Evolutionary conservation across 2,888 invertebrate species (phyloP), one percentile per base, ranked within the genome.

Genomic region (Ochlodes sylvanus): DNA sequence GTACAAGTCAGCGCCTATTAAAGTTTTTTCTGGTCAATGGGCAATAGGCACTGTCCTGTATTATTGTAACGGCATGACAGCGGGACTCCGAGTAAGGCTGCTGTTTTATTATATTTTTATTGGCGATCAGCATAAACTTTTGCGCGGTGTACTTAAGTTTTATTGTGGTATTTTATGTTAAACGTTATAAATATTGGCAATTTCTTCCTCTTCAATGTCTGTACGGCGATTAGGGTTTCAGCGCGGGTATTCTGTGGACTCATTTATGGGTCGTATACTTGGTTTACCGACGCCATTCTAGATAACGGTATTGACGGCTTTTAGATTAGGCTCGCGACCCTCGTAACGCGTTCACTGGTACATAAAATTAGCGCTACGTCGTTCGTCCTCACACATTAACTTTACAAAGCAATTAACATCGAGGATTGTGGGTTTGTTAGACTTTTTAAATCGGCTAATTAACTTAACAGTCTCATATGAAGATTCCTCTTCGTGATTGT

Each of bases 241-340:
- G 77, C 80, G 80, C 70, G 73, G 79, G 79, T 81, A 77, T 83
- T 84, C 81, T 83, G 85, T 81, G 77, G 82, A 76, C 81, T 84
- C 88, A 84, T 90, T 90, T 89, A 91, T 89, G 84, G 87, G 76
- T 80, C 86, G 85, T 90, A 88, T 87, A 86, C 85, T 84, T 83
- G 84, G 80, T 87, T 88, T 84, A 88, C 80, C 79, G 83, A 75
- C 82, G 83, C 81, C 84, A 80, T 85, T 86, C 76, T 77, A 87
- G 88, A 90, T 90, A 89, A 85, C 88, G 81, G 83, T 80, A 87
- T 86, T 87, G 87, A 89, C 86, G 84, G 79, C 76, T 83, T 86
- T 86, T 79, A 86, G 86, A 89, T 89, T 87, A 88, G 81, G 73
- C 75, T 17, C 76, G 79, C 77, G 74, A 77, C 78, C 78, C 76